Conservation (phyloP, 2,113 vertebrate species). For the Amphilophus citrinellus region DNA sequence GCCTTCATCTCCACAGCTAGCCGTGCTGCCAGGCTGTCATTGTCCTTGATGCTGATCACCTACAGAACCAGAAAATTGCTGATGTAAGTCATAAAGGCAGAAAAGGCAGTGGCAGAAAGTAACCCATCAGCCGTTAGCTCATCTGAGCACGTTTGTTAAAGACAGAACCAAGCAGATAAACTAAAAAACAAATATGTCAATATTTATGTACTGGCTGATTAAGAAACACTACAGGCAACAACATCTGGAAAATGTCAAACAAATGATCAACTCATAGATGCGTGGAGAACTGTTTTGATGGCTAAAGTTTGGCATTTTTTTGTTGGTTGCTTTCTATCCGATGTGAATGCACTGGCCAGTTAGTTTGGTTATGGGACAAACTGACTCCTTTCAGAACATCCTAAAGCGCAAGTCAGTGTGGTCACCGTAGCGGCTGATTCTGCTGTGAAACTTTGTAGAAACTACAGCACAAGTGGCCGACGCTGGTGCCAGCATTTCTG, state of each 20-base stretch:
- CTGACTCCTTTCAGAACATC: not conserved
- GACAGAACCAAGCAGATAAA: not conserved
- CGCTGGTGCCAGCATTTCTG: no score
- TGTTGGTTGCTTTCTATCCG: not conserved
- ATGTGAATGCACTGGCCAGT: no score
- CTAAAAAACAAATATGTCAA: not conserved
- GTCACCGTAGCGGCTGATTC: not conserved
- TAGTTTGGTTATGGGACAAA: no score
- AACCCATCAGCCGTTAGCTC: not conserved
- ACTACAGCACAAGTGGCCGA: no score
- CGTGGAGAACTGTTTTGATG: not conserved
- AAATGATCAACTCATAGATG: not conserved
- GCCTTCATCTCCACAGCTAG: constrained; percentile 98
- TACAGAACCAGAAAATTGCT: constrained; percentile 63
- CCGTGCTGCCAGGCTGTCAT: constrained; percentile 95
- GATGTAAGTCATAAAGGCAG: constrained; percentile 12
- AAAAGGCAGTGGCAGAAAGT: not conserved
- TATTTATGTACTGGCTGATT: not conserved
- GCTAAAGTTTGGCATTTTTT: not conserved
- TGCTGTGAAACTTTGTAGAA: not conserved
- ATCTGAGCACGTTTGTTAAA: not conserved
- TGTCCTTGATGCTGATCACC: constrained; percentile 99
- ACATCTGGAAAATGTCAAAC: not conserved
- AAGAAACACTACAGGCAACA: not conserved
- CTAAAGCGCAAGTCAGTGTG: not conserved